Evolutionary conservation across 2,888 invertebrate genomes (phyloP), one percentile per base, ranked within the genome.

Genomic region (Brachypalpus laphriformis): DNA sequence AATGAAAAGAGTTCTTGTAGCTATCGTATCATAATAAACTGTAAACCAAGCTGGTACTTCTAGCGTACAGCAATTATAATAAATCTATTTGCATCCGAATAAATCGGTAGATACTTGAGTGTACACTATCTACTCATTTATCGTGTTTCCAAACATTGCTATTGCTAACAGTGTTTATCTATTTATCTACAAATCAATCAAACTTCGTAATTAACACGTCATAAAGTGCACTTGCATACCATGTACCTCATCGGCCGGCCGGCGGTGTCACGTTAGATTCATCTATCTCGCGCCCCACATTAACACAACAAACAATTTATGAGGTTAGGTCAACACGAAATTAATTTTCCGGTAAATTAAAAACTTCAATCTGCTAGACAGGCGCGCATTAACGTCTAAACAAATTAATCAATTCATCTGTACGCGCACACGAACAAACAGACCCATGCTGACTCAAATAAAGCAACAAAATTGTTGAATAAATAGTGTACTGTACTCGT

Each of bases 281-380:
- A 31, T 31, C 54, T 56, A 45, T 28, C n/a, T 40, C 28, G 57
- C n/a, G 34, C 45, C 54, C 20, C 42, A 42, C 70, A 9, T 49
- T 49, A 28, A 59, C 16, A 40, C 59, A 59, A 61, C 59, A 82
- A 82, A 83, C 78, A 68, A 65, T 66, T 65, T 80, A 83, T 74
- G 83, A 74, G 83, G 83, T 83, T 83, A 80, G 80, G 80, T 80
- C 83, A 83, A 80, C 74, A 80, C 14, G 28, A 80, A 83, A 74
- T 83, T 68, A 83, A 83, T 83, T 83, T 83, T 83, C 83, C 74
- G 74, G 83, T 65, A 80, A 83, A 83, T 83, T 83, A 80, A 83
- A 80, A 83, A 78, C 80, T 83, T 74, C 74, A 80, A 83, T 83
- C 74, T 74, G 57, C 56, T 56, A 74, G 78, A 72, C 74, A 72